Percentiles rank a stretch among this genome's conserved stretches.
phyloP scores from a whole-genome alignment of 2,113 vertebrate species.

The Rynchops niger region DNA sequence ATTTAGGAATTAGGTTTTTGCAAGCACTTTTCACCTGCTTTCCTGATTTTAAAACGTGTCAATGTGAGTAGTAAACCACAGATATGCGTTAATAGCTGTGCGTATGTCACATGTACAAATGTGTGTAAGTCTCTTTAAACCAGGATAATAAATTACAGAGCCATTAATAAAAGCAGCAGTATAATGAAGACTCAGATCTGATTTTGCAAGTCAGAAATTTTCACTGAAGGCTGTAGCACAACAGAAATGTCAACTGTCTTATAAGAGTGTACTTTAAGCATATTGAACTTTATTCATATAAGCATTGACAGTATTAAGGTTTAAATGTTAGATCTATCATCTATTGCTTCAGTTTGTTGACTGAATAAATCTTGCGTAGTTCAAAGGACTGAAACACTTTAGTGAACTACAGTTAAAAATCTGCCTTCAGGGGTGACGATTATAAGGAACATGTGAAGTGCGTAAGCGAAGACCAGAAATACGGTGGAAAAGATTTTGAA shows the following conservation, averaged over 20 bases:
- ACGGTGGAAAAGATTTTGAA: conserved; percentile 91
- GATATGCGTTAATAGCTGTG: background rate
- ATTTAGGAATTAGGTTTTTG: background rate
- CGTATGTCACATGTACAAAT: background rate
- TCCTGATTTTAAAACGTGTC: background rate
- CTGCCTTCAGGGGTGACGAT: conserved; percentile 81
- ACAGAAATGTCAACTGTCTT: background rate
- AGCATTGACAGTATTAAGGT: accelerated
- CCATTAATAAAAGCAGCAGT: background rate
- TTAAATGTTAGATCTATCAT: background rate
- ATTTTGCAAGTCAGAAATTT: background rate
- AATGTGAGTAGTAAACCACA: background rate
- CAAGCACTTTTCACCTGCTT: background rate
- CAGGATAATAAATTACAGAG: background rate
- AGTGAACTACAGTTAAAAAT: background rate
- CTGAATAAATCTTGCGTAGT: background rate
- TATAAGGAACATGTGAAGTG: conserved; percentile 89
- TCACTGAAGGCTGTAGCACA: background rate
- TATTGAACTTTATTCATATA: background rate
- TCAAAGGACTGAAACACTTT: background rate
- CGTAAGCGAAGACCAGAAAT: conserved; percentile 93
- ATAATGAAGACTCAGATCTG: background rate
- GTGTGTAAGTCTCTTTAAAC: background rate
- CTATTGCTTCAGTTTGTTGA: background rate
- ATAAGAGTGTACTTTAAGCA: background rate